Conservation (phyloP, 2,888 invertebrate genomes). For the Spatulosminthurus flaviceps region DNA sequence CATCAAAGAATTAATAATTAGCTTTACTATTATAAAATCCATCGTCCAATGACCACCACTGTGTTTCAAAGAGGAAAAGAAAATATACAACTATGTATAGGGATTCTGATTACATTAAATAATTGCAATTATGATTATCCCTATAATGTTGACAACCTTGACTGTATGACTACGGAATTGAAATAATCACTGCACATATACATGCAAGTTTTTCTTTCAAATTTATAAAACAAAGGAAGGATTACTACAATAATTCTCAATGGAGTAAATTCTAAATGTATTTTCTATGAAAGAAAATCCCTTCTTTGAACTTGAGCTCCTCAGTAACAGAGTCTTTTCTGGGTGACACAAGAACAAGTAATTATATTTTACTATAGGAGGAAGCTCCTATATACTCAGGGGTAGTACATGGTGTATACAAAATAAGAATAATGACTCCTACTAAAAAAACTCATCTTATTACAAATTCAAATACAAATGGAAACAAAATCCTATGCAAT, state of each 20-base stretch:
- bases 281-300: not conserved
- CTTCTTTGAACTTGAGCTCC: too few species aligned
- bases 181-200: slow-evolving; percentile 1
- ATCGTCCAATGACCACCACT: not conserved
- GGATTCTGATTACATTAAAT: not conserved
- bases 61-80: not conserved
- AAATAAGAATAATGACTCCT: slow-evolving; percentile 14
- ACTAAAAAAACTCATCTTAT: not conserved
- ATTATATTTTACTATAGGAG: not conserved
- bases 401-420: too few species aligned
- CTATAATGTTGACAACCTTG: slow-evolving; percentile 21
- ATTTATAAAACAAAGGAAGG: slow-evolving; percentile 9
- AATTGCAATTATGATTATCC: not conserved
- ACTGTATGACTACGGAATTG: not conserved
- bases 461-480: not conserved
- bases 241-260: slow-evolving; percentile 13
- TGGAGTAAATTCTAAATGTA: not conserved
- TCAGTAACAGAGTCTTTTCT: too few species aligned
- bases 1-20: too few species aligned
- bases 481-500: not conserved
- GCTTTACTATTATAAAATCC: not conserved
- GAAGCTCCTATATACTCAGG: too few species aligned
- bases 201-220: too few species aligned
- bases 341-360: too few species aligned
- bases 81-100: not conserved